Evolutionary conservation across 2,113 vertebrate genomes (phyloP), one percentile per base, ranked within the genome.

Genomic region (Micronycteris hirsuta): DNA sequence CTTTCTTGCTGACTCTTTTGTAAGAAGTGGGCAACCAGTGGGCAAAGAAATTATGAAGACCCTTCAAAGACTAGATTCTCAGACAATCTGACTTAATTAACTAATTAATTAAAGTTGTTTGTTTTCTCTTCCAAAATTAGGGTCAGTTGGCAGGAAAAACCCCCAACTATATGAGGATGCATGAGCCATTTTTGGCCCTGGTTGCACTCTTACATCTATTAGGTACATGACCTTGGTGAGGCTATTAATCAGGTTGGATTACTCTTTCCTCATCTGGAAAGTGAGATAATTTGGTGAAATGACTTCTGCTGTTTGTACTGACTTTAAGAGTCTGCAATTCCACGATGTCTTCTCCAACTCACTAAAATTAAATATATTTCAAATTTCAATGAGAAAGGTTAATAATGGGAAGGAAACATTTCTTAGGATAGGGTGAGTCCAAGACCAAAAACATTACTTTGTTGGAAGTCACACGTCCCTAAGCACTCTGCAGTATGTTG

Each of bases 301-400:
- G 15, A 81, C 10, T 95, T 88, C 65, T 65, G 36, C 47, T 58
- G 13, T 89, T 36, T 89, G 63, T 91, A 67, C 16, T 5, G 3
- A 41, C 33, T 95, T 49, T 86, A 8, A 76, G 58, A 84, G 38
- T 71, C 49, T 56, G 24, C 13, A 36, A 87, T 81, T 52, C 28
- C 13, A 16, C 10, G 6, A 58, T 70, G 54, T 61, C 87, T 91
- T 49, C 45, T 45, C 80, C 6, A 71, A 26, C 13, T 33, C 6
- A 63, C 19, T 45, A 92, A 80, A 47, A 56, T 20, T 86, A 56
- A 26, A 63, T 13, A 43, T 56, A 26, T 47, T 95, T 97, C 17
- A 45, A 5, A 74, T 82, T 96, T 70, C 74, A 92, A 7, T 56
- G 65, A 92, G 89, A 89, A 82, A 89, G 58, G 33, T 86, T 73